phyloP scores from a whole-genome alignment of 2,797 vertebrate genomes.

The Phataginus tricuspis region DNA sequence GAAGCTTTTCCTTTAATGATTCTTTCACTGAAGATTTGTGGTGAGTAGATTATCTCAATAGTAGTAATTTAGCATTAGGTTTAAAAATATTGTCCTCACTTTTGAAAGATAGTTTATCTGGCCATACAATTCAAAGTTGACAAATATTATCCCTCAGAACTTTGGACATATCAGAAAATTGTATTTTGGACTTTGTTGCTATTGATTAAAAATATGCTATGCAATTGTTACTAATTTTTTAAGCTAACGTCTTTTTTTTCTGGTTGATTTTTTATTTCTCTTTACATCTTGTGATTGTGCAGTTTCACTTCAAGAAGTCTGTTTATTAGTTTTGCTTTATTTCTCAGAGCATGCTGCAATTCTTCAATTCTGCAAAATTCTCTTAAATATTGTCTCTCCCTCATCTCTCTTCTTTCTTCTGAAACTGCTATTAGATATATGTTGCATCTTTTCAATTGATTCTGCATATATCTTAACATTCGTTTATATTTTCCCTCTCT shows the following conservation, averaged over 20 bases:
- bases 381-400: background rate
- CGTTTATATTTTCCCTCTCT: background rate
- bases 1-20: background rate
- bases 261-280: background rate
- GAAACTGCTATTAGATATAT: background rate
- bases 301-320: background rate
- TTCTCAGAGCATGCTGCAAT: background rate
- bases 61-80: background rate
- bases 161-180: background rate
- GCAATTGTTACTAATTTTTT: background rate
- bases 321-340: constrained; percentile 19
- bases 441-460: background rate
- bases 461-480: background rate
- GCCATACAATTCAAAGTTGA: background rate
- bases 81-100: background rate
- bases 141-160: background rate
- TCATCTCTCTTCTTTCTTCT: background rate
- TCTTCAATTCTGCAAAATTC: background rate
- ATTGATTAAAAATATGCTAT: constrained; percentile 24
- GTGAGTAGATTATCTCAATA: background rate
- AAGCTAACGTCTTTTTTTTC: background rate
- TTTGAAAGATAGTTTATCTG: background rate
- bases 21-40: background rate
- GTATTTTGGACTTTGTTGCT: background rate
- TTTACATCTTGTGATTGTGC: background rate